Evolutionary conservation across 2,888 invertebrate species (phyloP), one percentile per base, ranked within the genome.

Genomic region (Drosophila niveifrons): DNA sequence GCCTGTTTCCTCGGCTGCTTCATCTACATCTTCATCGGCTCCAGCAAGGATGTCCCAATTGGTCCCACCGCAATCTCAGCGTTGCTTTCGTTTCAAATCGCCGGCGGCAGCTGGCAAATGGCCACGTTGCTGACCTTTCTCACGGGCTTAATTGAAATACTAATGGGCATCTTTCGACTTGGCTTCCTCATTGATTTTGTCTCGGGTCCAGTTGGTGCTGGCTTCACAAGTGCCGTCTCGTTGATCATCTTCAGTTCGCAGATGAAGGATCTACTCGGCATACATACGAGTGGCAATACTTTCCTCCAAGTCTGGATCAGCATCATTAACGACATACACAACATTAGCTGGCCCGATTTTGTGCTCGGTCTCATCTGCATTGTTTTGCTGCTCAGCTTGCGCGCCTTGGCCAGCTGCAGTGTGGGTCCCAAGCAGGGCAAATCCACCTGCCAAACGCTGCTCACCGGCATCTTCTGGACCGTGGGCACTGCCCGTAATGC

Each of bases 11-110:
- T 98, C 85, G 97, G 98, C 58, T 96, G 96, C 91, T 96, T 98
- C 92, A 94, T 98, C 76, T 98, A 98, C 93, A 96, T 97, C 81
- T 92, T 98, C 76, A 94, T 98, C 79, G 98, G 98, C 23, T 97
- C 97, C 63, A 97, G 97, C 91, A 97, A 97, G 92, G 98, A 98
- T 92, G 96, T 98, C 76, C 98, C 98, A 1, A 95, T 98, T 83
- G 98, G 98, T 7, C 98, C 98, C 3, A 98, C 98, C 1, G 98
- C 98, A 78, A 97, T 98, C 78, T 96, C 97, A 70, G 97, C 98
- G 0, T 93, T 98, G 67, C 94, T 98, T 78, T 97, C 97, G 2
- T 96, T 94, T 91, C 96, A 97, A 93, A 95, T 96, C 15, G 94
- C 96, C 0, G 94, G 94, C 50, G 95, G 95, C 47, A 90, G 90